These are phyloP conservation scores for Stegastes partitus DNA, from an alignment of 2,113 vertebrate genomes.

Conservation along the genomic window DNA sequence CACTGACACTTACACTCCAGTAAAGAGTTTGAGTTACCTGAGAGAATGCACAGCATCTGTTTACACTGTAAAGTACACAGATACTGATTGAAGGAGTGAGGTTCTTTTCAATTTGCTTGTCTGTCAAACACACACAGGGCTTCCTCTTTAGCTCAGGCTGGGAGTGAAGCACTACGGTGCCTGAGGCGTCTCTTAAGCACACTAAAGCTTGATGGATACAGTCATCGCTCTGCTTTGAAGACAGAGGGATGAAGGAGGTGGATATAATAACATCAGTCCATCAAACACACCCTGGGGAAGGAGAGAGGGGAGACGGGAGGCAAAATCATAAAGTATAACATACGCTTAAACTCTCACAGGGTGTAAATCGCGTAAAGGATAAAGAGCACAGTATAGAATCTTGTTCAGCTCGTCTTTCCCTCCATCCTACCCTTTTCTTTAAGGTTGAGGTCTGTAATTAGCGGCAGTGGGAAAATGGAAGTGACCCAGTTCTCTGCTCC, in stretches of 20 bases:
- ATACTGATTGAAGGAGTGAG: slow-evolving; percentile 45
- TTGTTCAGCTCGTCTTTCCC: not conserved
- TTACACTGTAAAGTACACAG: not conserved
- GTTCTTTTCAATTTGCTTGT: slow-evolving; percentile 50
- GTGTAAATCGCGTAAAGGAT: not conserved
- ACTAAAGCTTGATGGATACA: slow-evolving; percentile 66
- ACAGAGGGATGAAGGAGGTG: slow-evolving; percentile 51
- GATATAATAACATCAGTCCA: slow-evolving; percentile 77
- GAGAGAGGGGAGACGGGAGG: not conserved
- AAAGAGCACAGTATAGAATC: not conserved
- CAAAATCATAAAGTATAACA: not conserved
- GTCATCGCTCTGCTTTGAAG: slow-evolving; percentile 69
- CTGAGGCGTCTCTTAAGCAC: slow-evolving; percentile 61
- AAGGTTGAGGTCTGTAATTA: slow-evolving; percentile 50
- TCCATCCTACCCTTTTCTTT: not conserved
- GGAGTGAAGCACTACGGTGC: slow-evolving; percentile 48
- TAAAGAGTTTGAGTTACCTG: slow-evolving; percentile 2
- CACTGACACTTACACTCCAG: not conserved
- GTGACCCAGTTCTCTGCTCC: slow-evolving; percentile 34
- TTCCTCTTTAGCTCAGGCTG: slow-evolving; percentile 11
- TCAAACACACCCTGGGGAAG: slow-evolving; percentile 57
- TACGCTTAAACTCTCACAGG: not conserved
- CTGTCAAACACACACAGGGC: slow-evolving; percentile 29
- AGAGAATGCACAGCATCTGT: not conserved
- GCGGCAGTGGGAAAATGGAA: slow-evolving; percentile 37